Evolutionary conservation across 2,888 invertebrate species (phyloP).

Genomic region (Melieria picta): DNA sequence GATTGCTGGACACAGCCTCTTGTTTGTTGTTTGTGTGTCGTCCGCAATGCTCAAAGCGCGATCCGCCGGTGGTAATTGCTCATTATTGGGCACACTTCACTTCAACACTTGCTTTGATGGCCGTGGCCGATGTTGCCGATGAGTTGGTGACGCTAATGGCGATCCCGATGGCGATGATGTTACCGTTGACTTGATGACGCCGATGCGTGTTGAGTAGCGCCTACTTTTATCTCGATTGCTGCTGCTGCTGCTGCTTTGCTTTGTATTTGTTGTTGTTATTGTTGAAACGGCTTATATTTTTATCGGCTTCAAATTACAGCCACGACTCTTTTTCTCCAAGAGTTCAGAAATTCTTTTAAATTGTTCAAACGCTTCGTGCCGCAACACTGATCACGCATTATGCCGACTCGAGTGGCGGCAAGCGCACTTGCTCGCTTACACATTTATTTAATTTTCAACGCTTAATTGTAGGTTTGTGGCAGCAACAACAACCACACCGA

Average conservation of each 20-base stretch:
- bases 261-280: not conserved
- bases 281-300: not conserved
- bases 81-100: conserved; percentile 65
- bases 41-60: no score
- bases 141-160: no score
- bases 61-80: conserved; percentile 55
- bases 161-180: no score
- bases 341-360: no score
- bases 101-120: conserved; percentile 9
- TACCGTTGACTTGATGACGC: no score
- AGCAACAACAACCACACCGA: not conserved
- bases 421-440: conserved; percentile 6
- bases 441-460: conserved; percentile 31
- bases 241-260: not conserved
- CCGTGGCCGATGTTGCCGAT: conserved; percentile 17
- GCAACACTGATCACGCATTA: no score
- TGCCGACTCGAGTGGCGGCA: no score
- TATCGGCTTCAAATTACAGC: conserved; percentile 6
- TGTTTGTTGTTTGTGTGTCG: conserved; percentile 2
- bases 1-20: not conserved
- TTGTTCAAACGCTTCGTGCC: no score
- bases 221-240: not conserved
- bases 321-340: no score
- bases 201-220: conserved; percentile 10
- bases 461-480: conserved; percentile 31